A percentile compares a stretch with the other conserved stretches of the same genome.
Evolutionary conservation across 1,140 invertebrate genomes (phyloP).

Genomic region (Medauroidea extradentata): DNA sequence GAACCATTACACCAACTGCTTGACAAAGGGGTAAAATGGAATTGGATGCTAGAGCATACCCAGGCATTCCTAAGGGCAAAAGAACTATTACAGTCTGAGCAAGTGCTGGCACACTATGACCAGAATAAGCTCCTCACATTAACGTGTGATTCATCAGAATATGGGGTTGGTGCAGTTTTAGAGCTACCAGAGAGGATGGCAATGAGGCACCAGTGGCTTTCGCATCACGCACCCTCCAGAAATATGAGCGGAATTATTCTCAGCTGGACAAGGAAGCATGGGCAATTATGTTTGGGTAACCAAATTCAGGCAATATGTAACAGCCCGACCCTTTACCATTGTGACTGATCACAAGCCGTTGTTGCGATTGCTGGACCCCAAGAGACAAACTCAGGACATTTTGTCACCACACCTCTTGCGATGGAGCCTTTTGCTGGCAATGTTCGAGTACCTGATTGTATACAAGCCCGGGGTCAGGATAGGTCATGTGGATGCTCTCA

Average conservation of each 20-base stretch:
- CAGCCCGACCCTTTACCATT: slow-evolving; percentile 37
- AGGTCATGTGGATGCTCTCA: no score
- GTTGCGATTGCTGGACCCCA: slow-evolving; percentile 1
- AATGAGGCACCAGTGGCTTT: slow-evolving; percentile 35
- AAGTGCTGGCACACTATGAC: slow-evolving; percentile 32
- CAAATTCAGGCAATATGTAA: slow-evolving; percentile 23
- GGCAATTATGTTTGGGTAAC: slow-evolving; percentile 43
- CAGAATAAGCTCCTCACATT: slow-evolving; percentile 25
- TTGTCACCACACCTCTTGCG: neutral
- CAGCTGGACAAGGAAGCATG: slow-evolving; percentile 44
- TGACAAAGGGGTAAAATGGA: slow-evolving; percentile 25
- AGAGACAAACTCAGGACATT: neutral
- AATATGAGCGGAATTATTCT: slow-evolving; percentile 44
- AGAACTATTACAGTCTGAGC: slow-evolving; percentile 9
- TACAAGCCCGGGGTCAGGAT: no score
- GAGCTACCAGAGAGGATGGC: slow-evolving; percentile 27
- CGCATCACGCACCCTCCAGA: no score
- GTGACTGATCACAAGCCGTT: slow-evolving; percentile 41
- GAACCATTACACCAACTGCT: slow-evolving; percentile 24
- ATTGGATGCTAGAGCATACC: slow-evolving; percentile 29
- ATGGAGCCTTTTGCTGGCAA: neutral
- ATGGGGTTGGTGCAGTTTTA: slow-evolving; percentile 37
- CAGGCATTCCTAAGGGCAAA: slow-evolving; percentile 29
- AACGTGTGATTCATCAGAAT: slow-evolving; percentile 33
- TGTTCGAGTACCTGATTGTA: no score